phyloP scores from a whole-genome alignment of 2,113 vertebrate genomes.

The Rhinichthys klamathensis region DNA sequence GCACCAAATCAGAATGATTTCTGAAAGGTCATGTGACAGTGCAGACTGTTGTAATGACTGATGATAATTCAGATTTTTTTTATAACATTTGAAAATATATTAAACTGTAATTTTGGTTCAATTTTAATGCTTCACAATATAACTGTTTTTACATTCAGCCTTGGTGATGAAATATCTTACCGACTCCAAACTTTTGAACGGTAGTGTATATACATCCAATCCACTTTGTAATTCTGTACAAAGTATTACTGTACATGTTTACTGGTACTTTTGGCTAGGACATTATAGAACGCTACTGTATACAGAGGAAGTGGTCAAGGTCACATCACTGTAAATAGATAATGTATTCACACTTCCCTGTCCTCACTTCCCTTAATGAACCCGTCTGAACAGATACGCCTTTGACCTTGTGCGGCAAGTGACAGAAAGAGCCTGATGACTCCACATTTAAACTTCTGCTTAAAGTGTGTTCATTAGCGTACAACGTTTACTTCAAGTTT shows the following conservation, averaged over 20 bases:
- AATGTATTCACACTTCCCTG: constrained; percentile 31
- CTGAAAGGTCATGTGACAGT: not conserved
- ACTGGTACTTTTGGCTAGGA: not conserved
- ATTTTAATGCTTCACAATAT: not conserved
- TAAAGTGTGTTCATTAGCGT: not conserved
- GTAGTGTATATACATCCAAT: not conserved
- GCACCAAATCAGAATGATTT: not conserved
- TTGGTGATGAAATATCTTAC: not conserved
- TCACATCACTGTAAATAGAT: constrained; percentile 12
- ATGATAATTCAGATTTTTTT: not conserved
- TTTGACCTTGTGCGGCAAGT: not conserved
- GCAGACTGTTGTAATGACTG: no score
- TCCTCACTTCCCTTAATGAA: not conserved
- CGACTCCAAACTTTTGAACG: not conserved
- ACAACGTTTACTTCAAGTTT: not conserved
- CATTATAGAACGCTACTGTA: not conserved
- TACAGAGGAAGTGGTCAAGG: not conserved
- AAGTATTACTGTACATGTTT: not conserved
- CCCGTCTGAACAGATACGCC: not conserved
- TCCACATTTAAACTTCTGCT: constrained; percentile 17
- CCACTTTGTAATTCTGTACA: not conserved
- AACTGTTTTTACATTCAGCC: not conserved
- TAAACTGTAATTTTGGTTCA: not conserved
- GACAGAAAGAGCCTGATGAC: not conserved
- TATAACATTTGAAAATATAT: not conserved